Evolutionary conservation across 2,113 vertebrate species (phyloP).

Genomic region (Grantiella picta): DNA sequence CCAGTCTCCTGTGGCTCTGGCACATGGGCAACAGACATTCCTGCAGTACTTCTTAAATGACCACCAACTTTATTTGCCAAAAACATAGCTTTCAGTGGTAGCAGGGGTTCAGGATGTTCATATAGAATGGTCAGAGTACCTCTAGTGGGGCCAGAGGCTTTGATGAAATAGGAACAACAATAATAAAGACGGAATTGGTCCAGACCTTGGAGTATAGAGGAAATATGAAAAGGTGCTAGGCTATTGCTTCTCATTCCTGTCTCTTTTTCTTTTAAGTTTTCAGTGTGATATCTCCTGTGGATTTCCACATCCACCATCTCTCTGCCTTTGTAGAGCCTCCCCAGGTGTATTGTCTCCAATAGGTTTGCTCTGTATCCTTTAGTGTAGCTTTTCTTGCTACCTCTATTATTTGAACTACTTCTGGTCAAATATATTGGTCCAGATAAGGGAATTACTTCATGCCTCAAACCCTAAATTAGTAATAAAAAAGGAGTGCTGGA

Average conservation of each 20-base stretch:
- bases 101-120: background rate
- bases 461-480: conserved; percentile 3
- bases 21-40: fast-evolving
- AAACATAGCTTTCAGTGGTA: background rate
- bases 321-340: background rate
- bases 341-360: background rate
- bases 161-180: background rate
- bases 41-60: background rate
- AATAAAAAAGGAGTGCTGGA: background rate
- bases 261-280: background rate
- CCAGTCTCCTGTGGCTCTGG: background rate
- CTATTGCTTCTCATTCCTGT: background rate
- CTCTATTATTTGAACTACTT: conserved; percentile 16
- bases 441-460: conserved; percentile 36
- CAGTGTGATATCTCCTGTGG: background rate
- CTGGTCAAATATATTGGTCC: background rate
- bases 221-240: background rate
- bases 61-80: background rate
- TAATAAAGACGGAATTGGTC: background rate
- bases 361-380: background rate
- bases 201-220: background rate
- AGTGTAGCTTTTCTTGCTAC: background rate
- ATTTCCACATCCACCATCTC: background rate
- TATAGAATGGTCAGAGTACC: background rate
- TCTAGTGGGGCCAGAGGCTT: background rate